Base-by-base conservation (phyloP, 2,113 vertebrate species). In the Nansenia antarctica region DNA sequence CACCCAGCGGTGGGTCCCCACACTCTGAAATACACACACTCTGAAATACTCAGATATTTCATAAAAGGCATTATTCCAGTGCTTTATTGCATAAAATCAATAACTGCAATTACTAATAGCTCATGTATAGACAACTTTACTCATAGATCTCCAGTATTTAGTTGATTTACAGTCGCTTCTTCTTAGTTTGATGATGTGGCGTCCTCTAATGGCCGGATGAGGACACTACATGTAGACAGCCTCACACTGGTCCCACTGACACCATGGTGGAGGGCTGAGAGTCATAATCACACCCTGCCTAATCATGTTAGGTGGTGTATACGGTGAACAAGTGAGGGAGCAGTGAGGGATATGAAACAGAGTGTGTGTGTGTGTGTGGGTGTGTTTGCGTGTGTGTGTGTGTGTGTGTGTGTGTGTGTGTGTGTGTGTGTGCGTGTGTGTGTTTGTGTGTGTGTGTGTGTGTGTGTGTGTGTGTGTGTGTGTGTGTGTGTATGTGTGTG, bases 201-300 rank as follows among this genome's bases (percentile, higher is more conserved):
- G 80, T 77, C 89, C 89, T 86, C 89, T 90, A 85, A 85, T 85
- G 89, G 89, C 82, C 82, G 85, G 82, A 85, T 22, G 72, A 70
- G 34, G 65, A 72, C 83, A 87, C 77, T 79, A 69, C 89, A 90
- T 58, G 37, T 5, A 47, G 45, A 47, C 8, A 47, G 11, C 52
- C 22, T 55, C 45, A 5, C 7, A 49, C 18, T 22, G 45, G 20
- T 49, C 45, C 45, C n/a, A 49, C 20, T 12, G 18, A 47, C 45
- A 47, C 45, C 45, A 20, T 47, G 7, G 45, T 47, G 18, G 5
- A 5, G 20, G 45, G 6, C 45, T 49, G 45, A 49, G 45, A n/a
- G 45, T 8, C n/a, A 55, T 27, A 55, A 3, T 22, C 53, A 55
- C 5, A 3, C 53, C 26, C 53, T 55, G 11, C 9, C 53, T 22